Evolutionary conservation across 2,888 invertebrate species (phyloP), one percentile per base, ranked within the genome.

Genomic region (Leucophenga montana): DNA sequence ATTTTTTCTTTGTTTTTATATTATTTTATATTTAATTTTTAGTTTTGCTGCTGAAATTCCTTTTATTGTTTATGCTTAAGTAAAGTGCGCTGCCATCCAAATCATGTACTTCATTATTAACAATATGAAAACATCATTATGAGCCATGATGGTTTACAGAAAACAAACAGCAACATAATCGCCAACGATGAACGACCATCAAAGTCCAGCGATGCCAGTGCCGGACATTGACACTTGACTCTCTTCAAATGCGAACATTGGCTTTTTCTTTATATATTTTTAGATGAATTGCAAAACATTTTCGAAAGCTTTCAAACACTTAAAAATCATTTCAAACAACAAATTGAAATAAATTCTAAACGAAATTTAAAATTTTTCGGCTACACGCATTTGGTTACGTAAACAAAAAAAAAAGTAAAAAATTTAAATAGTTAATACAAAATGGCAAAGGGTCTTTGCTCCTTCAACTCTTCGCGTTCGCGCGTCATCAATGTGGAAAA

Each of bases 211-310:
- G n/a, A n/a, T n/a, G n/a, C 39, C 39, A 39, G 27, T 27, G 66
- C 75, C 82, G 83, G 82, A 78, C 81, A 82, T 83, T 82, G 81
- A 82, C 81, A 82, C 83, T 82, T 79, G 83, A 70, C 74, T 70
- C 62, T 67, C 71, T 73, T 67, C 69, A 70, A 53, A 54, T 59
- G 44, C 67, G 70, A 70, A 70, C 71, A 57, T 57, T 57, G 13
- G 20, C 4, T 18, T 20, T 13, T 11, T 53, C 53, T 33, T 33
- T 33, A 8, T 5, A 33, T 33, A 8, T 5, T 5, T 33, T 33
- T 33, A 5, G 33, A 33, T n/a, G n/a, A 33, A 33, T 33, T 33
- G 33, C 3, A 33, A 8, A 39, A 3, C 8, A 11, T 11, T 39
- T 39, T 3, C 3, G 8, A 39, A 39, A 39, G 39, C 39, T 39